Percentiles rank a stretch among this genome's conserved stretches.
These are phyloP conservation scores for Triplophysa rosa DNA, from an alignment of 2,113 vertebrate species.

Conservation along the genomic window DNA sequence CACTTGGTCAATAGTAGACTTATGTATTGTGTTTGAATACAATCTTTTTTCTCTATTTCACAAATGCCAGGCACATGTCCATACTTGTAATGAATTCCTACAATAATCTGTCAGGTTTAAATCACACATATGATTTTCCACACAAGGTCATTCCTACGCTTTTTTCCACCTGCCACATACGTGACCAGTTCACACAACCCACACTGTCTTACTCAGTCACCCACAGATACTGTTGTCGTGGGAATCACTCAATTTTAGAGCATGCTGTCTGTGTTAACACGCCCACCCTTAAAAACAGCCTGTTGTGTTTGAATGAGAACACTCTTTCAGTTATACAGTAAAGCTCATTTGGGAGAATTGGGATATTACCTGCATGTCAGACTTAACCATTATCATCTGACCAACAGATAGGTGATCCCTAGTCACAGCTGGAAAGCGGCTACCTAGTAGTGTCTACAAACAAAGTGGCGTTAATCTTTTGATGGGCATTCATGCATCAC, in stretches of 20 bases:
- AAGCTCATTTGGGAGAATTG: not conserved
- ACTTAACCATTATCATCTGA: not conserved
- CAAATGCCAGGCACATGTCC: not conserved
- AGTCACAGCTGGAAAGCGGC: not conserved
- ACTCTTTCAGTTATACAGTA: too few species aligned
- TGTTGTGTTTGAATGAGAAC: not conserved
- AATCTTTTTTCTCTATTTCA: not conserved
- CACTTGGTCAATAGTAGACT: too few species aligned
- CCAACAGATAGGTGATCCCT: not conserved
- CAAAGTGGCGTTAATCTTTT: not conserved
- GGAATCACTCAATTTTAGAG: not conserved
- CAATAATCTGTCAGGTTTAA: not conserved
- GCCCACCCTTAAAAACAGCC: not conserved
- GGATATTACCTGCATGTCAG: not conserved
- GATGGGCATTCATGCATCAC: too few species aligned
- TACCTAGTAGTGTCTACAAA: not conserved
- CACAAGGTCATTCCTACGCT: not conserved
- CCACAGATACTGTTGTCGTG: not conserved
- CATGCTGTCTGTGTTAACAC: not conserved
- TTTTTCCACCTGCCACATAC: not conserved
- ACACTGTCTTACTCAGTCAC: not conserved
- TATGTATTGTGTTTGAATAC: not conserved
- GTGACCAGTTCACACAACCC: not conserved
- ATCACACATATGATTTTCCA: not conserved
- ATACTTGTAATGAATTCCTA: not conserved